Evolutionary conservation across 1,140 invertebrate genomes (phyloP).

Genomic region (Cyclina sinensis): DNA sequence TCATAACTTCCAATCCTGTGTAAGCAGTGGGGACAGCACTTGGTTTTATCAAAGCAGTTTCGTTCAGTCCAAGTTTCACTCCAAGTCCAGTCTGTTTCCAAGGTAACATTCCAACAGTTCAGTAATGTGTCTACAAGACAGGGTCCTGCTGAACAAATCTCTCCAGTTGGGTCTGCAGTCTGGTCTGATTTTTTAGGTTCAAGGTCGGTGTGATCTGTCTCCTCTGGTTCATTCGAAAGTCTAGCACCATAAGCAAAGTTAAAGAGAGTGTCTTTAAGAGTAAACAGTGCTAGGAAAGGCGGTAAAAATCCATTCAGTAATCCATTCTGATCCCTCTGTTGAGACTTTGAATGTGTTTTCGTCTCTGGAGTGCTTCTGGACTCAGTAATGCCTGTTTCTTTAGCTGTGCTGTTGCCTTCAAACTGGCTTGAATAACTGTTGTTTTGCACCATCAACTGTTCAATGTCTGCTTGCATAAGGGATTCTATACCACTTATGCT

Average conservation of each 20-base stretch:
- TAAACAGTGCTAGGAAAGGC: conserved; percentile 60
- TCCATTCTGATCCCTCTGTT: conserved; percentile 18
- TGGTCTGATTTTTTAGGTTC: not conserved
- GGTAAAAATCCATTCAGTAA: conserved; percentile 46
- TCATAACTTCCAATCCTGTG: not conserved
- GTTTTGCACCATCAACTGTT: not conserved
- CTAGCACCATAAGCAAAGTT: conserved; percentile 58
- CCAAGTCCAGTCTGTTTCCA: conserved; percentile 48
- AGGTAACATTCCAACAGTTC: conserved; percentile 56
- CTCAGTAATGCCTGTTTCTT: not conserved
- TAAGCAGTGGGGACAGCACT: not conserved
- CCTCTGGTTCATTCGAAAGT: not conserved
- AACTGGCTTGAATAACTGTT: not conserved
- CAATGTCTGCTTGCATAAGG: not conserved
- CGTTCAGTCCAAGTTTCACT: not conserved
- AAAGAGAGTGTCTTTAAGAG: conserved; percentile 62
- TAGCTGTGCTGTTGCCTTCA: not conserved
- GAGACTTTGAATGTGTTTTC: not conserved
- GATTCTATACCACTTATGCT: not conserved
- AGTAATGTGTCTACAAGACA: conserved; percentile 47
- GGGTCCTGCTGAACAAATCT: conserved; percentile 54
- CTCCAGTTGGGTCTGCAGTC: not conserved
- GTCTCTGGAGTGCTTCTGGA: not conserved
- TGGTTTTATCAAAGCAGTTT: not conserved
- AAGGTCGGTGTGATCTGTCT: not conserved